Evolutionary conservation across 2,113 vertebrate genomes (phyloP).

Genomic region (Cephalopterus ornatus): DNA sequence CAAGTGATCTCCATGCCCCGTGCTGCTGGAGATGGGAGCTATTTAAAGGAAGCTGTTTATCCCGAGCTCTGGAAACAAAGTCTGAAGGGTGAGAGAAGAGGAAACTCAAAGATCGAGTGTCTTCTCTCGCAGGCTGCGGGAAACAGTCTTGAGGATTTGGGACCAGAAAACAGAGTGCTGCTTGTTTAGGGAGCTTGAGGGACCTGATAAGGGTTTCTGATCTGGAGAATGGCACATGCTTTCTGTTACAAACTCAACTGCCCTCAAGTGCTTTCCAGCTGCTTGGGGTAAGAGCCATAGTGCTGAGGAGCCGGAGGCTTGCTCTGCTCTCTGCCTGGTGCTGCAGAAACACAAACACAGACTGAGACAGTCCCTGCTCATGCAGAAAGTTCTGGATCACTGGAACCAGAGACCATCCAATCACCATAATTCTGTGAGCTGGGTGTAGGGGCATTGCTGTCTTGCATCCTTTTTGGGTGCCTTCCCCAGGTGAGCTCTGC

Average conservation of each 20-base stretch:
- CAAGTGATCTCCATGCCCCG: fast-evolving
- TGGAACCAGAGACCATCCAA: background rate
- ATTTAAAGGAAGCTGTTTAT: background rate
- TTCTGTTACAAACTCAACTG: fast-evolving
- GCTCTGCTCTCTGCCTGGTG: background rate
- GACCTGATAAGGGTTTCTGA: background rate
- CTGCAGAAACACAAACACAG: fast-evolving
- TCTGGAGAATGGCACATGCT: background rate
- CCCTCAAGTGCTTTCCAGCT: background rate
- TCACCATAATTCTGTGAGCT: fast-evolving
- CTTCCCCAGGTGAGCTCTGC: fast-evolving
- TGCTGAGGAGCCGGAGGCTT: background rate
- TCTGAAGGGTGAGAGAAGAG: background rate
- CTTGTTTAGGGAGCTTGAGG: background rate
- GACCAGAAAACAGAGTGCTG: background rate
- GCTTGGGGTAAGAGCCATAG: background rate
- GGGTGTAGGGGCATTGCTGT: fast-evolving
- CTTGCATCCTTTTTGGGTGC: background rate
- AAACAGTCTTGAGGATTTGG: background rate
- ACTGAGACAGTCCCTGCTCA: fast-evolving
- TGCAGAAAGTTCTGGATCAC: fast-evolving
- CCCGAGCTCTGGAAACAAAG: background rate
- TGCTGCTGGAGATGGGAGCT: background rate
- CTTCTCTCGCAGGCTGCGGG: background rate
- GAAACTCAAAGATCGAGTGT: background rate